Conservation (phyloP, 2,888 invertebrate genomes). For the Drosophila koepferae region DNA sequence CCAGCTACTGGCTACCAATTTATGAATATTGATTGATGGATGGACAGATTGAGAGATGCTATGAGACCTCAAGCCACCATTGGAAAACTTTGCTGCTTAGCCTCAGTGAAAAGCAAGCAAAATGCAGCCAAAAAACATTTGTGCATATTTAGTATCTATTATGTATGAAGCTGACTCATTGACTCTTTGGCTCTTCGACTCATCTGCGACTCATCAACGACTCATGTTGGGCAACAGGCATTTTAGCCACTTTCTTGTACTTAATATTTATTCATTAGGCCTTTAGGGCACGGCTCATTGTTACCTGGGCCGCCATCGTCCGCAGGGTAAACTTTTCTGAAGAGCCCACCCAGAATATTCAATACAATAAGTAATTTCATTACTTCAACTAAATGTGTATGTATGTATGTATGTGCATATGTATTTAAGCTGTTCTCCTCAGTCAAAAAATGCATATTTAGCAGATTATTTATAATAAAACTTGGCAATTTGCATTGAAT, state of each 20-base stretch:
- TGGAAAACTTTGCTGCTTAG: constrained; percentile 29
- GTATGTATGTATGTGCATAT: not conserved
- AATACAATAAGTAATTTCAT: constrained; percentile 40
- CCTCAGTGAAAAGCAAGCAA: constrained; percentile 10
- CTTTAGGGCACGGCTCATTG: constrained; percentile 19
- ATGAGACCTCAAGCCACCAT: not conserved
- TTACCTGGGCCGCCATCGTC: constrained; percentile 11
- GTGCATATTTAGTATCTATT: constrained; percentile 44
- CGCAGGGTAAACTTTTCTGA: constrained; percentile 32
- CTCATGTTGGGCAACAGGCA: constrained; percentile 10
- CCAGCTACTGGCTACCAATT: constrained; percentile 29
- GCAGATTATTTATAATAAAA: constrained; percentile 2
- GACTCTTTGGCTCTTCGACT: constrained; percentile 2
- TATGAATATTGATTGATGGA: constrained; percentile 59
- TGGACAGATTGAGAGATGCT: constrained; percentile 27
- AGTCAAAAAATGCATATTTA: not conserved
- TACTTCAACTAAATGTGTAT: constrained; percentile 19
- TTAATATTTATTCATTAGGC: constrained; percentile 46
- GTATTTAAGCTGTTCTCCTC: too few species aligned
- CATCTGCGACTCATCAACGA: not conserved
- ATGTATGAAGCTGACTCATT: constrained; percentile 11
- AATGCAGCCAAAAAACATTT: constrained; percentile 31
- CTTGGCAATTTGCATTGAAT: not conserved
- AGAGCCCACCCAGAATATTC: constrained; percentile 27
- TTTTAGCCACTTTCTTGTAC: constrained; percentile 3